Conservation (phyloP, 2,113 vertebrate genomes). For the Morone chrysops region DNA sequence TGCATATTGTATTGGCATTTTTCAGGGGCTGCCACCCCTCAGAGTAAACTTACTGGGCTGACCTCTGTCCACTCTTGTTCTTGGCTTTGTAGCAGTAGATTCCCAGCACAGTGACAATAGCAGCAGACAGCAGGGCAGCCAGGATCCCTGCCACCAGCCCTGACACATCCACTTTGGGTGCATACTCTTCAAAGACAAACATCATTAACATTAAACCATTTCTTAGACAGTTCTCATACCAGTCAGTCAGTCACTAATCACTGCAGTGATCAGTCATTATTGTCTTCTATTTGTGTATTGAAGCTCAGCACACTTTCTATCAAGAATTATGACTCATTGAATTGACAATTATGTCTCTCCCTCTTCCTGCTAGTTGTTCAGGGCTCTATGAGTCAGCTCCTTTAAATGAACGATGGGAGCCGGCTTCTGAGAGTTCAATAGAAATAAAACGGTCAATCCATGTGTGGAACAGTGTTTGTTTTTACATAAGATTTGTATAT, state of each 20-base stretch:
- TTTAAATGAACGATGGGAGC: too few relatives aligned
- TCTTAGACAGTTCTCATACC: neutral
- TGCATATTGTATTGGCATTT: too few relatives aligned
- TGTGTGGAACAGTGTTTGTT: too few relatives aligned
- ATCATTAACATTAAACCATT: neutral
- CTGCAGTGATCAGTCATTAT: neutral
- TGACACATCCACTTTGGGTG: conserved; percentile 71
- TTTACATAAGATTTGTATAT: too few relatives aligned
- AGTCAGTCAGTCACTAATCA: neutral
- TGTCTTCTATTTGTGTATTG: neutral
- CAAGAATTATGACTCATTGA: too few relatives aligned
- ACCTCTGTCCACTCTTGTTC: conserved; percentile 51
- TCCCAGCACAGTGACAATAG: conserved; percentile 76
- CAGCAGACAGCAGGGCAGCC: conserved; percentile 53
- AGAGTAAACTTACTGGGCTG: conserved; percentile 54
- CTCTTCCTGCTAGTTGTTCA: too few relatives aligned
- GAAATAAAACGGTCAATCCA: too few relatives aligned
- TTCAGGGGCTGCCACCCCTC: neutral
- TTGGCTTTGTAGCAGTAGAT: conserved; percentile 81
- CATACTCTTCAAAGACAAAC: conserved; percentile 45
- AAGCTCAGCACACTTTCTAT: too few relatives aligned
- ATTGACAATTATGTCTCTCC: too few relatives aligned
- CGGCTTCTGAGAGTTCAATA: too few relatives aligned
- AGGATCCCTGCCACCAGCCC: conserved; percentile 81
- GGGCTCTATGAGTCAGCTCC: too few relatives aligned